Conservation (phyloP, 2,888 invertebrate species). For the Eudemis profundana region DNA sequence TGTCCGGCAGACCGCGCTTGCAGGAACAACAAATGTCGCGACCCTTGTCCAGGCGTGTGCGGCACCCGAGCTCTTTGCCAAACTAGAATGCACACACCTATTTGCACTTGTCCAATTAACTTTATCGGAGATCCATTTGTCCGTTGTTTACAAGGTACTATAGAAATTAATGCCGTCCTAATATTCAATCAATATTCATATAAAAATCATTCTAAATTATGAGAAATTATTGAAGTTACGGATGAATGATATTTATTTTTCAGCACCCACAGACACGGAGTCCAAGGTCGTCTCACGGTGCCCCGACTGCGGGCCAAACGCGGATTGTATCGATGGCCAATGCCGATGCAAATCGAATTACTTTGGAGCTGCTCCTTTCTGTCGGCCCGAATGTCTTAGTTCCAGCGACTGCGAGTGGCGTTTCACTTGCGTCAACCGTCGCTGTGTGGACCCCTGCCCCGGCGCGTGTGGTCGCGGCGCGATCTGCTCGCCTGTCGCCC, state of each 20-base stretch:
- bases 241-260: slow-evolving; percentile 44
- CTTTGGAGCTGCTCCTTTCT: slow-evolving; percentile 90
- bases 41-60: slow-evolving; percentile 91
- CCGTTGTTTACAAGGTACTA: slow-evolving; percentile 86
- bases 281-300: slow-evolving; percentile 84
- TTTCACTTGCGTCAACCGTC: slow-evolving; percentile 88
- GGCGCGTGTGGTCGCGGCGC: slow-evolving; percentile 91
- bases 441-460: slow-evolving; percentile 90
- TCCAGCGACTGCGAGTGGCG: slow-evolving; percentile 90
- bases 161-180: background rate
- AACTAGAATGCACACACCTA: slow-evolving; percentile 90
- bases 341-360: slow-evolving; percentile 89
- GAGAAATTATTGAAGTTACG: background rate
- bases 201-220: too few species aligned
- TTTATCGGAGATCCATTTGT: slow-evolving; percentile 91
- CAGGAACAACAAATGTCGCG: slow-evolving; percentile 87
- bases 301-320: slow-evolving; percentile 90
- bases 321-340: slow-evolving; percentile 88
- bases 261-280: slow-evolving; percentile 64
- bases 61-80: slow-evolving; percentile 90
- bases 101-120: slow-evolving; percentile 89
- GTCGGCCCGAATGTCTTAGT: slow-evolving; percentile 89
- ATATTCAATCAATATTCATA: background rate
- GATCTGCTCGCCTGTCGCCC: slow-evolving; percentile 88
- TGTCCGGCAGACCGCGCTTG: slow-evolving; percentile 88